Evolutionary conservation across 2,797 vertebrate species (phyloP).

Genomic region (Coluber constrictor): DNA sequence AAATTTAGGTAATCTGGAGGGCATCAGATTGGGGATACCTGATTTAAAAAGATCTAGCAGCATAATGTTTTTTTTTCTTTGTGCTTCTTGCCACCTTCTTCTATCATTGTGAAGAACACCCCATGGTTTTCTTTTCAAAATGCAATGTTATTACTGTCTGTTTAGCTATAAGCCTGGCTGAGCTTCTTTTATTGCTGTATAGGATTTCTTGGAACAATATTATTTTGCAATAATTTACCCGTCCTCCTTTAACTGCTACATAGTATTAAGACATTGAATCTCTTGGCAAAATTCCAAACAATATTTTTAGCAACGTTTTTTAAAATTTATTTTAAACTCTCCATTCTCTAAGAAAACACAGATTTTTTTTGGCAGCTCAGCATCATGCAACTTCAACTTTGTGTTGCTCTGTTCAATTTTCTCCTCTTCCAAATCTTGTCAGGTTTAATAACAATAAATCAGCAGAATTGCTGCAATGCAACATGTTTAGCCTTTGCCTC

Average conservation of each 20-base stretch:
- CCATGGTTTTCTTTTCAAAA: background rate
- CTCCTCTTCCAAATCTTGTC: constrained; percentile 67
- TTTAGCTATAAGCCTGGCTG: background rate
- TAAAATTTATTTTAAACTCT: constrained; percentile 6
- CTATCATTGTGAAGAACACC: background rate
- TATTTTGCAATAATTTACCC: background rate
- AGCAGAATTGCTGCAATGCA: constrained; percentile 57
- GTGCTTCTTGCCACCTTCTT: background rate
- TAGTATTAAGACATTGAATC: background rate
- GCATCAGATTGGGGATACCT: background rate
- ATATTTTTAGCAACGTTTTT: constrained; percentile 31
- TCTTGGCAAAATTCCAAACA: constrained; percentile 34
- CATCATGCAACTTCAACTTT: constrained; percentile 55
- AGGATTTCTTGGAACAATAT: background rate
- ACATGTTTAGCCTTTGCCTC: constrained; percentile 51
- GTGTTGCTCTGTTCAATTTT: constrained; percentile 64
- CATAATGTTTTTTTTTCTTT: background rate
- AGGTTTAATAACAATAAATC: constrained; percentile 74
- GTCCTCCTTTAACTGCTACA: constrained; percentile 2
- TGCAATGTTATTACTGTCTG: background rate
- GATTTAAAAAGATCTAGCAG: background rate
- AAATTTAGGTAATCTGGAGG: background rate
- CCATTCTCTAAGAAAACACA: constrained; percentile 55
- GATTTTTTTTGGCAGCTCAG: constrained; percentile 57
- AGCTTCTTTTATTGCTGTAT: background rate